phyloP scores from a whole-genome alignment of 2,888 invertebrate species.

The Chymomyza caudatula region DNA sequence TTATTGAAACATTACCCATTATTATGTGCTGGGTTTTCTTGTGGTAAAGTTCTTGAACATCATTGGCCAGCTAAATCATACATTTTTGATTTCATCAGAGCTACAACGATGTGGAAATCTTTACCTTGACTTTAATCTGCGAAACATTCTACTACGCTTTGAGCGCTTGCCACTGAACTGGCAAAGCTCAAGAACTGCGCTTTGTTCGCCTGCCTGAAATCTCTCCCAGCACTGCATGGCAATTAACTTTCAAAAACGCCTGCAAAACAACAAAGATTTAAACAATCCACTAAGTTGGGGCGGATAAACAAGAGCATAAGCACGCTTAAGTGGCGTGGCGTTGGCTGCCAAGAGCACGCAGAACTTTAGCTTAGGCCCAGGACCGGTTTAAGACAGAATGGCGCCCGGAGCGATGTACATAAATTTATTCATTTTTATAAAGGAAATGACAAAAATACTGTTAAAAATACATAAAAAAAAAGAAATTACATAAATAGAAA shows the following conservation, averaged over 20 bases:
- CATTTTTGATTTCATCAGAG: slow-evolving; percentile 20
- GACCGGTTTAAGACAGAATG: too few species aligned
- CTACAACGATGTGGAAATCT: slow-evolving; percentile 56
- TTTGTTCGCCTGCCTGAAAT: slow-evolving; percentile 34
- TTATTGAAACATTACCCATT: not conserved
- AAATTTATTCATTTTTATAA: too few species aligned
- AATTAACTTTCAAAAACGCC: slow-evolving; percentile 52
- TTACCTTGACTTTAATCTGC: slow-evolving; percentile 51
- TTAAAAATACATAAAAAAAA: too few species aligned
- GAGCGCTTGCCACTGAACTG: not conserved
- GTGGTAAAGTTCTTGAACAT: slow-evolving; percentile 63
- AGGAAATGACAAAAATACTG: too few species aligned
- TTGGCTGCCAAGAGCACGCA: not conserved
- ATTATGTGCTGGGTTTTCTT: slow-evolving; percentile 9
- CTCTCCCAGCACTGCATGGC: slow-evolving; percentile 25
- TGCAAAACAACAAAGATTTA: slow-evolving; percentile 16
- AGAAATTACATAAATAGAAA: too few species aligned
- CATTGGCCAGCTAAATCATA: slow-evolving; percentile 26
- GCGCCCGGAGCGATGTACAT: too few species aligned
- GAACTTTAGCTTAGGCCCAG: not conserved
- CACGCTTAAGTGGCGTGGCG: not conserved
- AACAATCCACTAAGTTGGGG: not conserved
- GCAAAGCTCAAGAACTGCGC: slow-evolving; percentile 33
- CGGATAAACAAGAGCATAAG: not conserved
- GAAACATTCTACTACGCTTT: slow-evolving; percentile 32